These are phyloP conservation scores for Numenius phaeopus DNA, from an alignment of 2,797 vertebrate genomes.

Conservation along the genomic window DNA sequence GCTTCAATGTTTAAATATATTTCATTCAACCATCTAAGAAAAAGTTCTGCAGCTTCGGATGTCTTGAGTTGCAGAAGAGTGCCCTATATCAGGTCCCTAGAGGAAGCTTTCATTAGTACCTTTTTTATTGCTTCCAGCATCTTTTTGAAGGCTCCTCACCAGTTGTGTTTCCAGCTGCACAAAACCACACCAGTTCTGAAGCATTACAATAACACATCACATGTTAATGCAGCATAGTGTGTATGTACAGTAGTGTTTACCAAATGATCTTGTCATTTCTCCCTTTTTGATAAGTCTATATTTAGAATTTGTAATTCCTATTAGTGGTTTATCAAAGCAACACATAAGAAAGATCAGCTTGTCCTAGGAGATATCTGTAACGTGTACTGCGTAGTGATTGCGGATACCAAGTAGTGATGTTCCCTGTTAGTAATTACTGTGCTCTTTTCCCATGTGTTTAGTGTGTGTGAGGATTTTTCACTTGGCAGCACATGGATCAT, in stretches of 20 bases:
- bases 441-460: background rate
- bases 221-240: background rate
- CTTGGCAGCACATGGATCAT: background rate
- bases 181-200: background rate
- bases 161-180: background rate
- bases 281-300: background rate
- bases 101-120: background rate
- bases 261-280: background rate
- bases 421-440: background rate
- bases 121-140: background rate
- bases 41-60: background rate
- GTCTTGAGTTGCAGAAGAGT: background rate
- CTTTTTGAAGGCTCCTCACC: background rate
- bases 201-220: background rate
- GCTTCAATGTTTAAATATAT: background rate
- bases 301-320: background rate
- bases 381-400: rapidly evolving
- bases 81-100: background rate
- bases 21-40: background rate
- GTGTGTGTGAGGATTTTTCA: background rate
- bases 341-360: background rate
- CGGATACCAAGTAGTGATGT: background rate
- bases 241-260: background rate
- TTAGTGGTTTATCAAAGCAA: background rate
- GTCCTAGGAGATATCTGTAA: background rate